Evolutionary conservation across 2,113 vertebrate species (phyloP).

Genomic region (Alosa alosa): DNA sequence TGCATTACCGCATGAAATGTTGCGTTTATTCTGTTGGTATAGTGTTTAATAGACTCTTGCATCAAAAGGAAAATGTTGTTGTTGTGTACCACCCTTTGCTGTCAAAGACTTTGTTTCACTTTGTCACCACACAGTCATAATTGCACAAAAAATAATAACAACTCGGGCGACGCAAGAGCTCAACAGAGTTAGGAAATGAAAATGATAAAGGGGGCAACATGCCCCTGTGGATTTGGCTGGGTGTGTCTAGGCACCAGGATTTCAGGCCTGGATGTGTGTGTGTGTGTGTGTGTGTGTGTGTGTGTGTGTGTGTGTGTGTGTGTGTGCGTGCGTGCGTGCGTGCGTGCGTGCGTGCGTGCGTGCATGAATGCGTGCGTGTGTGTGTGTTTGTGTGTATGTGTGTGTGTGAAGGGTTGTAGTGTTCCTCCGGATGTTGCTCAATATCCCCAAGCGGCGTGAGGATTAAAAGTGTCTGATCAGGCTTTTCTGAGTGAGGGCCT

Average conservation of each 20-base stretch:
- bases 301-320: not conserved
- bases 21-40: not conserved
- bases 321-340: too few relatives aligned
- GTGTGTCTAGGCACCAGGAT: not conserved
- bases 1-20: not conserved
- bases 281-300: not conserved
- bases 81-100: not conserved
- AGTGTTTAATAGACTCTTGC: not conserved
- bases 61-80: not conserved
- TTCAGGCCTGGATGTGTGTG: not conserved
- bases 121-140: not conserved
- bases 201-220: not conserved
- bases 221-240: not conserved
- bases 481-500: conserved; percentile 20
- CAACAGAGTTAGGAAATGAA: not conserved
- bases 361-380: not conserved
- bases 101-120: not conserved
- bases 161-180: not conserved
- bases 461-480: conserved; percentile 41
- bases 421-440: conserved; percentile 25
- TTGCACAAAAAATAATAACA: not conserved
- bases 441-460: not conserved
- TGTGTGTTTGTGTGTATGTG: not conserved
- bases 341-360: not conserved
- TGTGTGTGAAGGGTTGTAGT: not conserved